A percentile compares a stretch with the other conserved stretches of the same genome.
These are phyloP conservation scores for Porites cylindrica DNA, from an alignment of 92 coral and sea anemone genomes.

Conservation along the genomic window DNA sequence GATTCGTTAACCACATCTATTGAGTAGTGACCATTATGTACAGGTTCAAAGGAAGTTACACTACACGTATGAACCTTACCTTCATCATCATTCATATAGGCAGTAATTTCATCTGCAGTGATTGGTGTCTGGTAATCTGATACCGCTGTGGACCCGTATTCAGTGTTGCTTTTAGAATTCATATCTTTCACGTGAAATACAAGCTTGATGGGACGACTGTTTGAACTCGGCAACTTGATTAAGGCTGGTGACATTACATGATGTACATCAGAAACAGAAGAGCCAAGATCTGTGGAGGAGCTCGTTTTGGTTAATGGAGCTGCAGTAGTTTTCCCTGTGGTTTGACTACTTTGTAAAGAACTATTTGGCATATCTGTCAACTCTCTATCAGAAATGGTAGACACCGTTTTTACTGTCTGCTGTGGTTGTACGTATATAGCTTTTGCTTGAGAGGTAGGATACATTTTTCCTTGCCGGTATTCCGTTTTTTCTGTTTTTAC, in stretches of 20 bases:
- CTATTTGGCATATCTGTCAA: neutral
- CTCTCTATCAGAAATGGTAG: neutral
- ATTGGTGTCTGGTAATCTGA: neutral
- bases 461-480: neutral
- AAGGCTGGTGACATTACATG: conserved; percentile 39
- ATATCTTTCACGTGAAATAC: conserved; percentile 23
- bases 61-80: neutral
- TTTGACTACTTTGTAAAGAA: neutral
- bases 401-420: neutral
- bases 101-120: neutral
- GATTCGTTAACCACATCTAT: too few relatives aligned
- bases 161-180: conserved; percentile 18
- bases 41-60: neutral
- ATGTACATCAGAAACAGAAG: conserved; percentile 1
- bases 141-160: neutral
- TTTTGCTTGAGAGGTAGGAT: neutral
- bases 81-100: neutral
- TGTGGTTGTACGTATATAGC: neutral
- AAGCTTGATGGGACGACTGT: conserved; percentile 44
- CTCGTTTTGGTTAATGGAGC: neutral
- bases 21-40: too few relatives aligned
- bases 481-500: neutral
- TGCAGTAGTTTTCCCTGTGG: neutral
- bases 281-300: neutral
- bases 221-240: conserved; percentile 36